phyloP scores from a whole-genome alignment of 2,113 vertebrate species.

The Myotis yumanensis region DNA sequence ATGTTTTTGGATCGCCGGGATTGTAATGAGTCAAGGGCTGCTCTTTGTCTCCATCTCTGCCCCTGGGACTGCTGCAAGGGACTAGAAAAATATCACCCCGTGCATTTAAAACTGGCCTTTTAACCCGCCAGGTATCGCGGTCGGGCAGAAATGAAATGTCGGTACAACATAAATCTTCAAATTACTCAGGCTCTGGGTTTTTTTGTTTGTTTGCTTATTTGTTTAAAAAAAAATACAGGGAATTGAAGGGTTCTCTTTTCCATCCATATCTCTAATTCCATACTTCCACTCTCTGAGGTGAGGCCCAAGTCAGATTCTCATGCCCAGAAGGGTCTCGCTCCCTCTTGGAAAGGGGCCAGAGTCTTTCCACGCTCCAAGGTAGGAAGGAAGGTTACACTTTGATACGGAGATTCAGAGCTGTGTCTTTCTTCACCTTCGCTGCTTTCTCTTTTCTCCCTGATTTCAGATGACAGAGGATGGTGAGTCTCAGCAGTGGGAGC shows the following conservation, averaged over 20 bases:
- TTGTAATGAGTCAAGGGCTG: background rate
- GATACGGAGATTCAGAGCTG: background rate
- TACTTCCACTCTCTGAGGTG: background rate
- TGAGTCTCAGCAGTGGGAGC: background rate
- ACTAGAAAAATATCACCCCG: background rate
- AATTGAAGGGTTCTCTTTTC: background rate
- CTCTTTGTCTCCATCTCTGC: conserved; percentile 48
- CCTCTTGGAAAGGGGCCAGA: background rate
- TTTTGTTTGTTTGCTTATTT: background rate
- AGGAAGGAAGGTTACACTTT: background rate
- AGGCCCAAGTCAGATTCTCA: background rate
- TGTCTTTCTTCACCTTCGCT: background rate
- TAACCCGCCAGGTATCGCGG: background rate
- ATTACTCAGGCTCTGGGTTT: background rate
- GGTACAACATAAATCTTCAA: background rate
- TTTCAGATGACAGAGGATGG: background rate
- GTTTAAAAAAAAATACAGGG: background rate
- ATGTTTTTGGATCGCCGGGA: rapidly evolving
- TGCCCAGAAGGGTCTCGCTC: background rate
- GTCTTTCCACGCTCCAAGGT: background rate
- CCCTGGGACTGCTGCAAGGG: background rate
- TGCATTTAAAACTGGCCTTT: background rate
- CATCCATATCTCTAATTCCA: background rate
- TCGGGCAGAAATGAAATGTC: background rate
- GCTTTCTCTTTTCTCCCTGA: background rate